A percentile compares a stretch with the other conserved stretches of the same genome.
These are phyloP conservation scores for Puffinus mauretanicus DNA, from an alignment of 2,113 vertebrate species.

Conservation along the genomic window DNA sequence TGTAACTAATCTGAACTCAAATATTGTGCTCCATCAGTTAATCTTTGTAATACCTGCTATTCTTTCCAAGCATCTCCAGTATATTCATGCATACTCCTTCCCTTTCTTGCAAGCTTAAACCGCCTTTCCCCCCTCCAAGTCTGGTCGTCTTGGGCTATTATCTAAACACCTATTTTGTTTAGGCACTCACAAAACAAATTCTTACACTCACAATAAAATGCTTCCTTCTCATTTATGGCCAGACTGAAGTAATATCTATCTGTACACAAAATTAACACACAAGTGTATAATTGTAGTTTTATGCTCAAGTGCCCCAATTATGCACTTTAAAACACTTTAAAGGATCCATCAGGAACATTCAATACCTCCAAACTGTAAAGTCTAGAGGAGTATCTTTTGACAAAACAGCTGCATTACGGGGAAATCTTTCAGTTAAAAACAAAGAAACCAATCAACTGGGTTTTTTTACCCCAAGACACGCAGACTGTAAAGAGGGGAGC, in stretches of 20 bases:
- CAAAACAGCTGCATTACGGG: constrained; percentile 21
- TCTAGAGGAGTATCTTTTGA: constrained; percentile 39
- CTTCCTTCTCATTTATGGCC: constrained; percentile 64
- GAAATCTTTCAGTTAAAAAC: neutral
- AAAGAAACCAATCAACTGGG: neutral
- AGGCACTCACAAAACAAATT: constrained; percentile 49
- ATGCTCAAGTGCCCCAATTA: constrained; percentile 73
- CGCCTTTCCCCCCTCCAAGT: too few species aligned
- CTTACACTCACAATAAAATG: constrained; percentile 37
- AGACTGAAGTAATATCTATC: constrained; percentile 62
- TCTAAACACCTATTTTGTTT: constrained; percentile 38
- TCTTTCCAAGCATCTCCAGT: neutral
- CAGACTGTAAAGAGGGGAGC: neutral
- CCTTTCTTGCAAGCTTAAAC: neutral
- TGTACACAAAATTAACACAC: constrained; percentile 74
- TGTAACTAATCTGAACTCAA: neutral
- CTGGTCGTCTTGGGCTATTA: neutral
- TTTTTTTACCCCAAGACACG: neutral
- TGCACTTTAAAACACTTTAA: constrained; percentile 68
- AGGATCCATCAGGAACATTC: constrained; percentile 50
- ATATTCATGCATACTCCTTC: neutral
- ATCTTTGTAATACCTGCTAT: neutral
- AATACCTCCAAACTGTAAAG: constrained; percentile 41
- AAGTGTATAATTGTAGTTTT: constrained; percentile 77
- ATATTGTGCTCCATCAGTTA: neutral